Base-by-base conservation (phyloP, 1,140 invertebrate species). In the Drosophila chauvacae region DNA sequence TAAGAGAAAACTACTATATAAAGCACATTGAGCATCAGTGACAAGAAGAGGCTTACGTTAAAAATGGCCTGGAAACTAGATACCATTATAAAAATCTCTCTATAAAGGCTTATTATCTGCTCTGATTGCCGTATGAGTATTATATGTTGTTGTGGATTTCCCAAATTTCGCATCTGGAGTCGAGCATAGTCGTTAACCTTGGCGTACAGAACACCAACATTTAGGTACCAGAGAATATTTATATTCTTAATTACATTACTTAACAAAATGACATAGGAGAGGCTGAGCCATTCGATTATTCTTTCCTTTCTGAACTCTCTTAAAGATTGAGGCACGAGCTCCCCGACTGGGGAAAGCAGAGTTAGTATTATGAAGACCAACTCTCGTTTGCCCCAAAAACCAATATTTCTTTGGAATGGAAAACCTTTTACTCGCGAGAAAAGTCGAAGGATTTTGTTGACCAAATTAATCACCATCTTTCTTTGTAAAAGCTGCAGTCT, bases 251-350 rank as follows among this genome's bases (percentile, higher is more conserved):
- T 33, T 13, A 26, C 13, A 41, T 35, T 18, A 23, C 1, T 35
- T 14, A 23, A 2, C 3, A 42, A 13, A 16, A 5, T 0, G 2
- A 63, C 61, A n/a, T 63, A 56, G 16, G 0, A 11, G 6, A 33
- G 13, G 28, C 4, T 1, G 1, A 41, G 20, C n/a, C 23, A 41
- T 26, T 7, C 60, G 4, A 62, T 11, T 14, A 23, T 7, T 2
- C 7, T 6, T 16, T 16, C 5, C 4, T 1, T 11, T 3, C 1
- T 20, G 2, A 50, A 20, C 0, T 1, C 0, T 0, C 0, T 16
- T 10, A 35, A 0, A 11, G 11, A 20, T 0, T 23, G 4, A n/a
- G 2, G 0, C 7, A 53, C 2, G 0, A 51, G 4, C 13, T 20
- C 13, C 13, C 0, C 0, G 7, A 53, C 18, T 5, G 9, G 13